Evolutionary conservation across 2,113 vertebrate species (phyloP).

Genomic region (Axis porcinus): DNA sequence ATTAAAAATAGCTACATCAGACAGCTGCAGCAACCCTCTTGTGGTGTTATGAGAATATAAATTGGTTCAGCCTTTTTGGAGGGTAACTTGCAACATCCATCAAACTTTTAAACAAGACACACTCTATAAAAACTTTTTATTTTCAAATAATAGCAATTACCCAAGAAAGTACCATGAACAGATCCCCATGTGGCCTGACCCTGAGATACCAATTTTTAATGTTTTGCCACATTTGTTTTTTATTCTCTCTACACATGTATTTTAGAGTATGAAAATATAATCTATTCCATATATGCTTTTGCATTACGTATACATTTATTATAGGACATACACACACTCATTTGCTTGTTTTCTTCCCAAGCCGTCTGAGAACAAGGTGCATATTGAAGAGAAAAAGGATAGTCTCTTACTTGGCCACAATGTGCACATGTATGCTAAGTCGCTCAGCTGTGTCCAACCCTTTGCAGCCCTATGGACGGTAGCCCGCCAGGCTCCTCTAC

Average conservation of each 20-base stretch:
- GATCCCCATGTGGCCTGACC: not conserved
- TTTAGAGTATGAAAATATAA: not conserved
- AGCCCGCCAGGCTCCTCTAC: not conserved
- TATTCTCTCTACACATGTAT: not conserved
- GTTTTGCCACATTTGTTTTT: not conserved
- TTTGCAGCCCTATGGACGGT: not conserved
- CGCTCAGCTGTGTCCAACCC: accelerated
- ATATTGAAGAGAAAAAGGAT: not conserved
- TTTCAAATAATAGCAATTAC: not conserved
- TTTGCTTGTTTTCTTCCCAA: not conserved
- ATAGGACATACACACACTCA: not conserved
- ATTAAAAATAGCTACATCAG: slow-evolving; percentile 63
- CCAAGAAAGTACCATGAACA: not conserved
- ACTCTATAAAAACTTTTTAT: not conserved
- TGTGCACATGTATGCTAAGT: not conserved
- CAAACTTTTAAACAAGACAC: slow-evolving; percentile 33
- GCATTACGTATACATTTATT: not conserved
- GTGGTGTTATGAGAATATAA: slow-evolving; percentile 11
- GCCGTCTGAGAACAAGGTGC: accelerated
- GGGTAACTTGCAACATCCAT: slow-evolving; percentile 36
- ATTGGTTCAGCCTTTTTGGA: slow-evolving; percentile 50
- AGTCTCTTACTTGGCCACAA: not conserved
- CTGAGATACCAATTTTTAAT: not conserved
- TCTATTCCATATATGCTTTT: not conserved
- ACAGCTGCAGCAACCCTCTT: slow-evolving; percentile 50